Evolutionary conservation across 2,797 vertebrate genomes (phyloP), one percentile per base, ranked within the genome.

Genomic region (Basileuterus tristriatus): DNA sequence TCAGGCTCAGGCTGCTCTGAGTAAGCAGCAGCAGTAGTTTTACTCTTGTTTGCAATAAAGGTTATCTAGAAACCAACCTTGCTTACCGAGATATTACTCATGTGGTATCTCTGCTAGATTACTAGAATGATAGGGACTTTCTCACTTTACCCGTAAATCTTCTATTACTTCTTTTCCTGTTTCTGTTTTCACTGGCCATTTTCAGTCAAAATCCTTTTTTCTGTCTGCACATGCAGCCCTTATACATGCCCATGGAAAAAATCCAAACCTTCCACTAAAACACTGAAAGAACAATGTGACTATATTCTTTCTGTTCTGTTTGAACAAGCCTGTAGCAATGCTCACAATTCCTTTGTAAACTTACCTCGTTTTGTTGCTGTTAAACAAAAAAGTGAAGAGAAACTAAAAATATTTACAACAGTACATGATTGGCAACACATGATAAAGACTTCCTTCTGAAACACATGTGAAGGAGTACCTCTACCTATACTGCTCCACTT

Each of bases 361-460:
- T 34, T 20, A 34, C 15, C 22, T 89, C 3, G 2, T 72, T 83
- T 76, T 59, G 41, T 10, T 34, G 9, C 8, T 69, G 55, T 64
- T 52, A 60, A 89, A 79, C 34, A 36, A 65, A 24, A 84, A 69
- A 56, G n/a, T 4, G 4, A 84, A 74, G 75, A 83, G 41, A 91
- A 92, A 85, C 47, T 63, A 69, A 81, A 90, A 90, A 53, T 27
- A 71, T 87, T 83, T 75, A 46, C 58, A 87, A 60, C 4, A 9
- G 37, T 43, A 41, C 16, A 13, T 36, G 46, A 34, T 26, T 1
- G 1, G 59, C 76, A 93, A 90, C 16, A 63, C 2, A 82, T 55
- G 67, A 90, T 62, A 55, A 89, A 88, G 52, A 79, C n/a, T 90
- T 87, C 52, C 30, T 91, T 89, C 59, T 79, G n/a, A 93, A 87